These are phyloP conservation scores for Pleuronectes platessa DNA, from an alignment of 2,113 vertebrate genomes.

Conservation along the genomic window DNA sequence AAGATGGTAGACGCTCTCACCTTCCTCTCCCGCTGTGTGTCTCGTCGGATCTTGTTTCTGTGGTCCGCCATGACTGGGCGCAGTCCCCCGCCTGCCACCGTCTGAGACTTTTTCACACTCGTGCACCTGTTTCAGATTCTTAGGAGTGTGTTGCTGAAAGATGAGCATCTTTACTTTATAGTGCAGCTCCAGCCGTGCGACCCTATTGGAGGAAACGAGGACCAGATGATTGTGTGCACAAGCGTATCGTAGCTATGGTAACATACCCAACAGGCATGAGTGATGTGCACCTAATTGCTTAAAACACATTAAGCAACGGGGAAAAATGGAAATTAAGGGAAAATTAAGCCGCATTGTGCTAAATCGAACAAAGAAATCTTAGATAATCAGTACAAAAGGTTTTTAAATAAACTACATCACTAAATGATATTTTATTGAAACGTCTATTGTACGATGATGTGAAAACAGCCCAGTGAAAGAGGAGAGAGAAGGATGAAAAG, in stretches of 20 bases:
- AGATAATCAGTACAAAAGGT: neutral
- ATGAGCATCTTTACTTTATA: slow-evolving; percentile 95
- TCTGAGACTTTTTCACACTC: slow-evolving; percentile 85
- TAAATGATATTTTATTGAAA: slow-evolving; percentile 32
- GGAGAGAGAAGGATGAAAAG: slow-evolving; percentile 42
- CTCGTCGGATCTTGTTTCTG: slow-evolving; percentile 77
- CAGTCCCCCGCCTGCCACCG: slow-evolving; percentile 83
- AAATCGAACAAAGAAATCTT: neutral
- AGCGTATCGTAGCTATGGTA: slow-evolving; percentile 96
- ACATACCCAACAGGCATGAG: slow-evolving; percentile 92
- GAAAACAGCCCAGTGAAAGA: slow-evolving; percentile 32
- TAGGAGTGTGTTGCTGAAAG: slow-evolving; percentile 90
- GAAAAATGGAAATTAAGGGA: neutral
- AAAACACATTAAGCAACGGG: slow-evolving; percentile 73
- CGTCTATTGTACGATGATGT: slow-evolving; percentile 40
- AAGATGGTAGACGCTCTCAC: slow-evolving; percentile 89
- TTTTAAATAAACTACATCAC: neutral
- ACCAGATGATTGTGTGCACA: slow-evolving; percentile 95
- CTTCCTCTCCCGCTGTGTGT: slow-evolving; percentile 86
- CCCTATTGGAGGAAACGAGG: slow-evolving; percentile 93
- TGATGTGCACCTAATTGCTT: slow-evolving; percentile 88
- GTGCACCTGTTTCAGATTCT: slow-evolving; percentile 88
- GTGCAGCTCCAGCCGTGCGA: slow-evolving; percentile 90
- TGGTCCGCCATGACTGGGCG: slow-evolving; percentile 90
- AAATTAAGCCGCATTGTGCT: neutral